phyloP scores from a whole-genome alignment of 2,888 invertebrate species.

The Andricus quercusramuli region DNA sequence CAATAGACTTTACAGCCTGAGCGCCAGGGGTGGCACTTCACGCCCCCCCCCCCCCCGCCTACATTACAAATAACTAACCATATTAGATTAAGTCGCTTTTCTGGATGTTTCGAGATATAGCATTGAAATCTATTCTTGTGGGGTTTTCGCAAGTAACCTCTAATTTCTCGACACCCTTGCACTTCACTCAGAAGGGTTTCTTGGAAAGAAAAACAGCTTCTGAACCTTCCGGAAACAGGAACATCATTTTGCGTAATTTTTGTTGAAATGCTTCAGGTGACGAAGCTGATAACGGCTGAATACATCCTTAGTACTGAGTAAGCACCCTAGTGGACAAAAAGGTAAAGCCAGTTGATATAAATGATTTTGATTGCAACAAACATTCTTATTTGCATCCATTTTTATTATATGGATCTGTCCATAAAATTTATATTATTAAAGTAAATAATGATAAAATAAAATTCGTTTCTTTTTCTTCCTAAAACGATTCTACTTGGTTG shows the following conservation, averaged over 20 bases:
- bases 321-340: not conserved
- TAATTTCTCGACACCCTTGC: not conserved
- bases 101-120: not conserved
- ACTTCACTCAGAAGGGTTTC: not conserved
- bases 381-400: not conserved
- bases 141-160: not conserved
- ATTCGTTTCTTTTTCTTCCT: slow-evolving; percentile 17
- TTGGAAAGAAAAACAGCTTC: slow-evolving; percentile 31
- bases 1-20: too few species aligned
- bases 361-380: not conserved
- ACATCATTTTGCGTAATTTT: slow-evolving; percentile 62
- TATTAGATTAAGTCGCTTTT: too few species aligned
- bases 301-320: slow-evolving; percentile 47
- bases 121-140: not conserved
- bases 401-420: not conserved
- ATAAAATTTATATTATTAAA: not conserved
- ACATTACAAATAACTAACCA: too few species aligned
- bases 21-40: too few species aligned
- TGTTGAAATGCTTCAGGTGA: slow-evolving; percentile 61
- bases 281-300: slow-evolving; percentile 56
- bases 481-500: slow-evolving; percentile 8
- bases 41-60: too few species aligned
- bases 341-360: not conserved
- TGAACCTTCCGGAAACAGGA: slow-evolving; percentile 62
- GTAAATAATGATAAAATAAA: not conserved